phyloP scores from a whole-genome alignment of 2,113 vertebrate species.

The Hippotragus niger region DNA sequence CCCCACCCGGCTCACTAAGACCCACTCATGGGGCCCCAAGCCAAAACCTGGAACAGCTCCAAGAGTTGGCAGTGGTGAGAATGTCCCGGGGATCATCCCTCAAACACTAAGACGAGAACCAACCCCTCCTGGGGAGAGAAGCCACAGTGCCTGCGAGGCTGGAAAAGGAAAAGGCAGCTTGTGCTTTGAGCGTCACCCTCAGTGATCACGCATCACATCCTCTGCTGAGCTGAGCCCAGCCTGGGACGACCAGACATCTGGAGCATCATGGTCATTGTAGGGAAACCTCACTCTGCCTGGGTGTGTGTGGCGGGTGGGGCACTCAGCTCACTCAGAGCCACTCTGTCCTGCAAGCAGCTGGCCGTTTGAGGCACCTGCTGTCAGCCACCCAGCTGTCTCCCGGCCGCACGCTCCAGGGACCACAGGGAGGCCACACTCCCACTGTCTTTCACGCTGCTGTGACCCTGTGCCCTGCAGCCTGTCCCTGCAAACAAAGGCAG shows the following conservation, averaged over 20 bases:
- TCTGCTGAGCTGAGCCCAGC: neutral
- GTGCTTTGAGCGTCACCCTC: fast-evolving
- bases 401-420: neutral
- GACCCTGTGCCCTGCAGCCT: neutral
- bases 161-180: neutral
- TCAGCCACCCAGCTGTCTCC: neutral
- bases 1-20: neutral
- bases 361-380: neutral
- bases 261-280: neutral
- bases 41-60: neutral
- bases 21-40: neutral
- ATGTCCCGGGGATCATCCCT: neutral
- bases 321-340: neutral
- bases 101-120: neutral
- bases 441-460: neutral
- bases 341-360: neutral
- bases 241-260: neutral
- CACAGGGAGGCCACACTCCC: neutral
- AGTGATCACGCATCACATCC: fast-evolving
- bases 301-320: neutral
- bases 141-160: neutral
- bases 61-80: neutral
- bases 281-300: neutral
- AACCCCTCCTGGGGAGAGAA: neutral
- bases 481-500: neutral